Conservation (phyloP, 2,113 vertebrate species). For the Pavo muticus region DNA sequence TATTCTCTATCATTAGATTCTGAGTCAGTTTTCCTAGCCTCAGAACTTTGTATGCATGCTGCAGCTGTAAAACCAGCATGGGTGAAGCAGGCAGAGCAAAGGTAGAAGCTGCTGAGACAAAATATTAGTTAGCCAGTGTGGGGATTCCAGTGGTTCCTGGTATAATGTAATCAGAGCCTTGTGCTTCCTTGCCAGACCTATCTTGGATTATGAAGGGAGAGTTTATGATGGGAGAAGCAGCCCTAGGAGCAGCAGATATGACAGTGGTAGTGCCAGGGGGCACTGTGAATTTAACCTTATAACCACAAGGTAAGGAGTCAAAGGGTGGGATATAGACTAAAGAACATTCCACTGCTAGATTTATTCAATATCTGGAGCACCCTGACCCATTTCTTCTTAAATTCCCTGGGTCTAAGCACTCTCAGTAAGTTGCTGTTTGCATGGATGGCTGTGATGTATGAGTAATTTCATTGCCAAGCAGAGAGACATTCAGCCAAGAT, state of each 20-base stretch:
- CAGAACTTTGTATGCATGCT: not conserved
- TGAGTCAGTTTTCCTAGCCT: not conserved
- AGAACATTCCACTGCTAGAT: not conserved
- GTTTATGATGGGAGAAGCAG: conserved; percentile 24
- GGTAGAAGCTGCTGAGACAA: not conserved
- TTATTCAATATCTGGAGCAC: rapidly evolving
- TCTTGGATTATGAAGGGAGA: not conserved
- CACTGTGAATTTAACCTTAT: not conserved
- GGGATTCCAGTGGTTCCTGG: not conserved
- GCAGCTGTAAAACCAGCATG: not conserved
- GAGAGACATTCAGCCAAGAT: not conserved
- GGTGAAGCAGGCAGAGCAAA: not conserved
- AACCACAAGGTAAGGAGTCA: conserved; percentile 6
- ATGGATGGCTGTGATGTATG: not conserved
- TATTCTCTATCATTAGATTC: not conserved
- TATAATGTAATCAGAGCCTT: not conserved
- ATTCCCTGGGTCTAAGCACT: not conserved
- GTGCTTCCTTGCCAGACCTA: not conserved
- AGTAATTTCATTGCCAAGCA: not conserved
- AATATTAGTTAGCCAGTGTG: rapidly evolving
- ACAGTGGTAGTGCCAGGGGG: not conserved
- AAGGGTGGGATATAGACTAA: not conserved
- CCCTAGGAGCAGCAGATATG: conserved; percentile 34
- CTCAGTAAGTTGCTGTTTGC: not conserved
- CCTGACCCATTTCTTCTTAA: rapidly evolving